A percentile compares a stretch with the other conserved stretches of the same genome.
Evolutionary conservation across 2,113 vertebrate genomes (phyloP).

Genomic region (Tichodroma muraria): DNA sequence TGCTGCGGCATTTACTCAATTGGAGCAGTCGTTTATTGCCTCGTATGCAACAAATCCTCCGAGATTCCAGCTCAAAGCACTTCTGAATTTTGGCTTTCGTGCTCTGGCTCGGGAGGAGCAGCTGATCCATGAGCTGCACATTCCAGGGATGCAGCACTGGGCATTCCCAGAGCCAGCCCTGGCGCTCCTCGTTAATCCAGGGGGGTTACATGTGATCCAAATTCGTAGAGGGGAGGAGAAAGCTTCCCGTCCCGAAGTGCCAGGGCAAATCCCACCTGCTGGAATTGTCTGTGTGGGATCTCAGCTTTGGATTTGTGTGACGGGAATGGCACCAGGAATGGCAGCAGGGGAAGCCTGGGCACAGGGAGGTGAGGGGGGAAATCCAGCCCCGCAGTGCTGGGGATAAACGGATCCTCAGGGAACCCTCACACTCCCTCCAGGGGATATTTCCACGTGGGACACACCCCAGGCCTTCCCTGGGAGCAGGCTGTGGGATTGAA

Average conservation of each 20-base stretch:
- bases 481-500: neutral
- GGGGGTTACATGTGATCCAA: neutral
- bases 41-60: conserved; percentile 25
- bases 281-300: neutral
- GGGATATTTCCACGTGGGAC: neutral
- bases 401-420: too few species aligned
- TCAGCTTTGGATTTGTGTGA: neutral
- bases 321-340: neutral
- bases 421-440: too few species aligned
- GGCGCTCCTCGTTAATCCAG: neutral
- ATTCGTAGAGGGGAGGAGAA: neutral
- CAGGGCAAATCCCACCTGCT: neutral
- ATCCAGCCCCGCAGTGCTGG: neutral
- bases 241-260: neutral
- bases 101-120: neutral
- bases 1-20: conserved; percentile 38
- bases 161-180: too few species aligned
- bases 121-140: neutral
- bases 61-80: neutral
- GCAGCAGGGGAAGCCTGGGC: neutral
- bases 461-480: too few species aligned
- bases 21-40: conserved; percentile 18
- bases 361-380: rapidly evolving
- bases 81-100: neutral
- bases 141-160: neutral